phyloP scores from a whole-genome alignment of 2,888 invertebrate species.

The Lacanobia wlatinum region DNA sequence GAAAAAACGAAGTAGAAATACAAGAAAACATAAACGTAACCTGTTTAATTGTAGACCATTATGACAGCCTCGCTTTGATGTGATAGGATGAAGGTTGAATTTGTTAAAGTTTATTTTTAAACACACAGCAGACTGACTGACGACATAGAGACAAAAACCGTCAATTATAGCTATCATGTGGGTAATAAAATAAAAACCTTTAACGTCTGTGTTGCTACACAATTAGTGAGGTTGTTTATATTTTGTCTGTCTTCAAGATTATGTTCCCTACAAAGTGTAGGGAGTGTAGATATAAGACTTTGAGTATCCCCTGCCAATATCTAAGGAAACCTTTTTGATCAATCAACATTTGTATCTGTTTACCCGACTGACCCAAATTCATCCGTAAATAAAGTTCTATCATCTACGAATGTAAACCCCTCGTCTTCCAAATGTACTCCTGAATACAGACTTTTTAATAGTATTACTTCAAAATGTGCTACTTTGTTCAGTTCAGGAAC shows the following conservation, averaged over 20 bases:
- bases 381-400: constrained; percentile 8
- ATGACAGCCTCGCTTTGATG: constrained; percentile 31
- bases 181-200: constrained; percentile 10
- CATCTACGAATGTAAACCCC: constrained; percentile 2
- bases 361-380: constrained; percentile 24
- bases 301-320: constrained; percentile 13
- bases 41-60: constrained; percentile 24
- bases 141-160: constrained; percentile 24
- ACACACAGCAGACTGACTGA: constrained; percentile 3
- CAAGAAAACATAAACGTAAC: constrained; percentile 9
- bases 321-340: constrained; percentile 33
- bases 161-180: not conserved
- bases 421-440: constrained; percentile 13
- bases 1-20: not conserved
- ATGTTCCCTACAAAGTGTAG: not conserved
- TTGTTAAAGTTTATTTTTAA: constrained; percentile 49
- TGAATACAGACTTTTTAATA: constrained; percentile 9
- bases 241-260: not conserved
- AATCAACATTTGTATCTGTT: constrained; percentile 40
- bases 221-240: not conserved
- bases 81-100: constrained; percentile 51
- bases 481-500: constrained; percentile 11
- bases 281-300: not conserved
- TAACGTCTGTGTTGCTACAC: not conserved
- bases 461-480: not conserved